These are phyloP conservation scores for Noctua janthe DNA, from an alignment of 2,888 invertebrate species.

Conservation along the genomic window DNA sequence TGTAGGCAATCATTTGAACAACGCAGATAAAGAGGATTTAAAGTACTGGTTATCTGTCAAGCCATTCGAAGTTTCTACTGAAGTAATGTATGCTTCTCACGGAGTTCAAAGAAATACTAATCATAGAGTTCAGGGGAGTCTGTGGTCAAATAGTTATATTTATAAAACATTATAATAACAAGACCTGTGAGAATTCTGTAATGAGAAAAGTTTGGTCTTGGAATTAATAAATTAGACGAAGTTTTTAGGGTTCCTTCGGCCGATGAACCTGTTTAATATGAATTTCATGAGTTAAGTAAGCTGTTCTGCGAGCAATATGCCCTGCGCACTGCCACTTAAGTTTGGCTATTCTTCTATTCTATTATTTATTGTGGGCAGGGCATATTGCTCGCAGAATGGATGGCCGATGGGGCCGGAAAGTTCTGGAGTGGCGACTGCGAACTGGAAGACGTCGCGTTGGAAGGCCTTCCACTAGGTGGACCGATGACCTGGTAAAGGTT, in stretches of 20 bases:
- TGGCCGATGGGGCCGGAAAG: no score
- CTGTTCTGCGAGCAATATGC: slow-evolving; percentile 3
- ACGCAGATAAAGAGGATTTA: slow-evolving; percentile 11
- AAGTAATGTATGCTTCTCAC: slow-evolving; percentile 10
- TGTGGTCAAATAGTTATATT: slow-evolving; percentile 40
- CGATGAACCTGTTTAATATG: slow-evolving; percentile 64
- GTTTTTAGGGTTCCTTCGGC: slow-evolving; percentile 70
- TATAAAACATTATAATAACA: slow-evolving; percentile 73
- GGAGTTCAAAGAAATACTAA: slow-evolving; percentile 36
- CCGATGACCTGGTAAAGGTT: no score
- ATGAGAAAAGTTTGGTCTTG: slow-evolving; percentile 76
- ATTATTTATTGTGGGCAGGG: no score
- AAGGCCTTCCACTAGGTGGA: no score
- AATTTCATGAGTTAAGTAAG: slow-evolving; percentile 57
- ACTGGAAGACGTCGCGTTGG: no score
- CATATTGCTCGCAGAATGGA: no score
- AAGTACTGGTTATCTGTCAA: not conserved
- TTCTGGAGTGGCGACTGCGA: no score
- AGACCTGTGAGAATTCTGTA: slow-evolving; percentile 68
- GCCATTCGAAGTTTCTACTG: not conserved
- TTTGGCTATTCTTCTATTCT: no score
- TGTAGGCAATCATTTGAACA: slow-evolving; percentile 31
- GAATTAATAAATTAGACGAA: slow-evolving; percentile 76
- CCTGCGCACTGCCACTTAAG: no score
- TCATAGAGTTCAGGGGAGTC: slow-evolving; percentile 36